phyloP scores from a whole-genome alignment of 2,113 vertebrate species.

The Cebus imitator region DNA sequence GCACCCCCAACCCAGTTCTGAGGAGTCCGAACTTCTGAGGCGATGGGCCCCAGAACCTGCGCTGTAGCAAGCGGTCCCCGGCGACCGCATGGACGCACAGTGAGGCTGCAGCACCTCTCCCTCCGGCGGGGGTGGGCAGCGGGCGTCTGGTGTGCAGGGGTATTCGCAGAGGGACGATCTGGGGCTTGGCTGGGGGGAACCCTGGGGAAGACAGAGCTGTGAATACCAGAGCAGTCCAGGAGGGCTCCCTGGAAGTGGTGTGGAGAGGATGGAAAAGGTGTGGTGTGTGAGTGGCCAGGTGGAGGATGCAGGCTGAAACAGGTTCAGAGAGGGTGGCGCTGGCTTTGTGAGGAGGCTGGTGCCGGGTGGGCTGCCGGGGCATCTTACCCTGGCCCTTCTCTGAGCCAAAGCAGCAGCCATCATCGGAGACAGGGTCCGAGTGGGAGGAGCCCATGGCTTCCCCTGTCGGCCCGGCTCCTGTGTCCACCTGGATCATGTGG shows the following conservation, averaged over 20 bases:
- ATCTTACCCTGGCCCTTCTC: background rate
- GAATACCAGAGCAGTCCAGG: background rate
- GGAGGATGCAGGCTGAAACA: background rate
- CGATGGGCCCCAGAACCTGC: background rate
- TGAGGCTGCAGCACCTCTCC: background rate
- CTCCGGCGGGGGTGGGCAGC: background rate
- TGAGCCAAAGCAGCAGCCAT: too few species aligned
- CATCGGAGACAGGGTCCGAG: background rate
- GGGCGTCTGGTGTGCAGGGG: background rate
- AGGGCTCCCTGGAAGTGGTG: background rate
- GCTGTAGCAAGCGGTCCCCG: background rate
- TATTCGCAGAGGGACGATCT: background rate
- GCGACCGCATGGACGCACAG: background rate
- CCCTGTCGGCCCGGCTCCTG: too few species aligned
- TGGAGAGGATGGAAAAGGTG: background rate
- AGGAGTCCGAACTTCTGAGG: background rate
- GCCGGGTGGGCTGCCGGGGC: background rate
- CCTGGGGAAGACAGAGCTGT: background rate
- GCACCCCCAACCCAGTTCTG: background rate
- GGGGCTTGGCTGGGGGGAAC: background rate
- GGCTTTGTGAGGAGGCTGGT: too few species aligned
- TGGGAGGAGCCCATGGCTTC: background rate
- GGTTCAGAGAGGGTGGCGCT: rapidly evolving
- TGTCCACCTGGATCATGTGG: background rate
- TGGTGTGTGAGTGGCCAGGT: background rate